Conservation (phyloP, 1,140 invertebrate species). For the Drosophila leontia region DNA sequence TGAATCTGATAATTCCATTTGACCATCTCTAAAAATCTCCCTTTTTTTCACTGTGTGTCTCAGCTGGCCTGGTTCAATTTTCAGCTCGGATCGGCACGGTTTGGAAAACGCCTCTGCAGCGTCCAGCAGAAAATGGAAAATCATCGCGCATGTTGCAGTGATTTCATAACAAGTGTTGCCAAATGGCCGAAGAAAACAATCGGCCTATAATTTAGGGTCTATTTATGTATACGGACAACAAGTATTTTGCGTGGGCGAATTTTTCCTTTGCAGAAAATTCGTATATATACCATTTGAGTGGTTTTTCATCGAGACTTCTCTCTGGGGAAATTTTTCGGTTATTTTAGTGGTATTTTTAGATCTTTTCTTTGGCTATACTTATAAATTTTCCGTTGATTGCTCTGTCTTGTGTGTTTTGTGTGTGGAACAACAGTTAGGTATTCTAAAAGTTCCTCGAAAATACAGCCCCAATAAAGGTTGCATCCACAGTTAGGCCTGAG, state of each 20-base stretch:
- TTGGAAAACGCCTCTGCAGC: constrained; percentile 58
- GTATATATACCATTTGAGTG: constrained; percentile 41
- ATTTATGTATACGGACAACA: constrained; percentile 36
- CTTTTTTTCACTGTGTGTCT: constrained; percentile 7
- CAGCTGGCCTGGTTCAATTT: constrained; percentile 70
- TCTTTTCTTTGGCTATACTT: constrained; percentile 18
- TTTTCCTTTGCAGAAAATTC: constrained; percentile 64
- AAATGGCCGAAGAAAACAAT: constrained; percentile 52
- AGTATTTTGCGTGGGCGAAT: constrained; percentile 64
- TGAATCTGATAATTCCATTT: not conserved
- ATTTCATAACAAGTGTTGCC: constrained; percentile 81
- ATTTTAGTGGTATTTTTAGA: constrained; percentile 35
- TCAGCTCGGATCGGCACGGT: constrained; percentile 14
- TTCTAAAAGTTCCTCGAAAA: constrained; percentile 5
- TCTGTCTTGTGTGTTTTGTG: not conserved
- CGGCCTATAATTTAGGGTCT: constrained; percentile 52
- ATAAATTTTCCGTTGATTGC: constrained; percentile 46
- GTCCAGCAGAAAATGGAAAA: constrained; percentile 64
- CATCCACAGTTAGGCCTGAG: constrained; percentile 36
- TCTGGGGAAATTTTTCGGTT: constrained; percentile 19
- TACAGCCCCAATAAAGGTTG: not conserved
- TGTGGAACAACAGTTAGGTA: constrained; percentile 30
- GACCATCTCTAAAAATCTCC: not conserved
- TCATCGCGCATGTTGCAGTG: constrained; percentile 31
- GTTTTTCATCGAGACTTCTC: constrained; percentile 40